A percentile compares a stretch with the other conserved stretches of the same genome.
Evolutionary conservation across 92 coral and sea anemone genomes (phyloP).

Genomic region (Muricea muricata): DNA sequence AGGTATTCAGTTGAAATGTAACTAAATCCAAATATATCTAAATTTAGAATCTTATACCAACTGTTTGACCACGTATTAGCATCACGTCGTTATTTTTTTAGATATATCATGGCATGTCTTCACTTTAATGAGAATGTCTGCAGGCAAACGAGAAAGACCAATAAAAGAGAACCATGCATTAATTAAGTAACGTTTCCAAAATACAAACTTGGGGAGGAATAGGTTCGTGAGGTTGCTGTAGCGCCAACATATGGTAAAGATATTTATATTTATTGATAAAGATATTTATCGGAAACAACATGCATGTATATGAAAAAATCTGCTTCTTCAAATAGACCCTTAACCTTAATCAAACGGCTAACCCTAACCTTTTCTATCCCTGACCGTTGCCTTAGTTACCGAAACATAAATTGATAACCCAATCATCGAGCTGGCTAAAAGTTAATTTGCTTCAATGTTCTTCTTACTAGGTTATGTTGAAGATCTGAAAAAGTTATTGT

Average conservation of each 20-base stretch:
- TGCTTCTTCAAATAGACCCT: too few relatives aligned
- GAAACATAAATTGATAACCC: neutral
- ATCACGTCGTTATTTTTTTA: neutral
- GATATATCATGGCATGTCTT: neutral
- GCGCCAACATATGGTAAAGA: neutral
- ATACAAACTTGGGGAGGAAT: neutral
- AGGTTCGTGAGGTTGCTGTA: neutral
- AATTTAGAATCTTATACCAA: neutral
- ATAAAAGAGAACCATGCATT: neutral
- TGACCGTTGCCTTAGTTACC: neutral
- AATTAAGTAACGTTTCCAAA: neutral
- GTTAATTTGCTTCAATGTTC: neutral
- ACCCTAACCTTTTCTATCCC: neutral
- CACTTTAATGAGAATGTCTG: slow-evolving; percentile 4
- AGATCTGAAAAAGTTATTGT: slow-evolving; percentile 26
- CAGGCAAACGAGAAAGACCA: neutral
- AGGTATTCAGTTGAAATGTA: neutral
- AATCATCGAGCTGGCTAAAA: neutral
- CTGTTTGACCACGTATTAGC: neutral
- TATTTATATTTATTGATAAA: too few relatives aligned
- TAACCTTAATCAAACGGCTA: neutral
- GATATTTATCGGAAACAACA: too few relatives aligned
- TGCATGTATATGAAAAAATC: too few relatives aligned
- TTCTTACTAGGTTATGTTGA: slow-evolving; percentile 44
- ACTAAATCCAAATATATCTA: neutral